Base-by-base conservation (phyloP, 2,888 invertebrate genomes). In the Eupithecia dodoneata region DNA sequence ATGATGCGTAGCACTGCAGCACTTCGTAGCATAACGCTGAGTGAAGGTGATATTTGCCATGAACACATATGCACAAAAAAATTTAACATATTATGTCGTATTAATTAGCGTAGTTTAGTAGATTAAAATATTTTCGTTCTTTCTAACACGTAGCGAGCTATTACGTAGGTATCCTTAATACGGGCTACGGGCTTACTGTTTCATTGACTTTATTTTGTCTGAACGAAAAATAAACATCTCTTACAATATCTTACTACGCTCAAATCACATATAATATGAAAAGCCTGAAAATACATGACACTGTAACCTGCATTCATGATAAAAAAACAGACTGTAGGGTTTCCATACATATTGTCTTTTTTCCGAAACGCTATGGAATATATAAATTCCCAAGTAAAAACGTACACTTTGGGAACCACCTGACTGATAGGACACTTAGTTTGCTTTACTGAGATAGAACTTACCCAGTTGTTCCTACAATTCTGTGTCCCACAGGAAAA, bases 401-500 rank as follows among this genome's bases (percentile, higher is more conserved):
- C 63, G 1, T 30, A 63, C 30, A 30, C 4, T 30, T 63, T 63
- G 12, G 63, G 30, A 30, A 18, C 18, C 9, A 30, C 2, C 63
- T 30, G 30, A 63, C 63, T 59, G 18, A 55, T 52, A 52, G 15
- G 15, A 66, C 42, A 66, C 41, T 69, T 69, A 44, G 9, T 44
- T 10, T 69, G 67, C 44, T 44, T 10, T 69, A 15, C n/a, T 1
- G 67, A 10, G 15, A 45, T 4, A 10, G 12, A 41, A 75, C 65
- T 77, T 55, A 77, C 77, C 82, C 82, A 79, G 74, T n/a, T 66
- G 66, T 69, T 73, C 81, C 88, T 84, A 87, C 86, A 81, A 59
- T 63, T 15, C 79, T 79, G 72, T 79, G 72, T 45, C 76, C 72
- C 72, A 49, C 79, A 79, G 92, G 92, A 91, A 93, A 87, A 92